Percentiles rank a stretch among this genome's conserved stretches.
phyloP scores from a whole-genome alignment of 2,113 vertebrate genomes.

The Oreochromis aureus region DNA sequence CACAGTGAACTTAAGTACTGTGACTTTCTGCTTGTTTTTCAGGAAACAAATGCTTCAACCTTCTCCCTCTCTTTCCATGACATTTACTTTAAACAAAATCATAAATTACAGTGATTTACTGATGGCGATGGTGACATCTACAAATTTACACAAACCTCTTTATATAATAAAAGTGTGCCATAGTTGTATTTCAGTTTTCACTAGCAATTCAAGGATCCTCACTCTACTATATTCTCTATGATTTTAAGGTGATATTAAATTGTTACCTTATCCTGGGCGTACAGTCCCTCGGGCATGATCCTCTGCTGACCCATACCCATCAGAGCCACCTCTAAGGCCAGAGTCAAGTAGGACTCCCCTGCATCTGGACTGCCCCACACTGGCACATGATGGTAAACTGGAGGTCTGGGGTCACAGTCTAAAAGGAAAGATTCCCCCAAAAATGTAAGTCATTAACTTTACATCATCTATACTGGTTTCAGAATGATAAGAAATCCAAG shows the following conservation, averaged over 20 bases:
- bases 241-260: neutral
- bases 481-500: neutral
- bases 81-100: constrained; percentile 11
- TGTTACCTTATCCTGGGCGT: constrained; percentile 88
- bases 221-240: neutral
- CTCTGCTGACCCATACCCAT: constrained; percentile 99
- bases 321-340: constrained; percentile 93
- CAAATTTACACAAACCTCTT: neutral
- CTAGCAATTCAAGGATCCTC: neutral
- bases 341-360: constrained; percentile 89
- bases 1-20: neutral
- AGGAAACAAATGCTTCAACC: constrained; percentile 5
- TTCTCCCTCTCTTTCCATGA: neutral
- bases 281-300: constrained; percentile 95
- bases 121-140: neutral
- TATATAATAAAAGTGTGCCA: neutral
- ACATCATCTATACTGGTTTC: neutral
- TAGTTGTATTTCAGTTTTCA: neutral
- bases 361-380: constrained; percentile 78
- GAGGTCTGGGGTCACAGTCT: constrained; percentile 89
- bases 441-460: neutral
- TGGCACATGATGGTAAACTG: constrained; percentile 89
- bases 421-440: neutral
- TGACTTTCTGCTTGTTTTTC: constrained; percentile 27
- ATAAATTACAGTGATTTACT: constrained; percentile 30